phyloP scores from a whole-genome alignment of 2,888 invertebrate species.

The Abrostola triplasia region DNA sequence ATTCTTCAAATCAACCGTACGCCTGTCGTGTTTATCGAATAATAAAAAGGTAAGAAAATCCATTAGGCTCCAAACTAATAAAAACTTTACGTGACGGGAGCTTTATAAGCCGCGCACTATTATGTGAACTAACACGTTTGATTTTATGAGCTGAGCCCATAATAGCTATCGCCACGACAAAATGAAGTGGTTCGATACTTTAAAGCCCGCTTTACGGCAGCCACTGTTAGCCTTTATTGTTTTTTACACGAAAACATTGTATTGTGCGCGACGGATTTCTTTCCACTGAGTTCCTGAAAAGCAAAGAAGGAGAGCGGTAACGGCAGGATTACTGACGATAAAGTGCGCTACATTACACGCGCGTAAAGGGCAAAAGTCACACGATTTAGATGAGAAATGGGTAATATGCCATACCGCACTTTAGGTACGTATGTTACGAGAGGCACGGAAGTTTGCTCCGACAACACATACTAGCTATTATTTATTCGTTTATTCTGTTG shows the following conservation, averaged over 20 bases:
- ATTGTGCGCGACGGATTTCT: slow-evolving; percentile 37
- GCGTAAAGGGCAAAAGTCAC: slow-evolving; percentile 72
- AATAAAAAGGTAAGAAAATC: slow-evolving; percentile 63
- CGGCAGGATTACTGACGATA: slow-evolving; percentile 74
- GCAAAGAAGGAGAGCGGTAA: slow-evolving; percentile 60
- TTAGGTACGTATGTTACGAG: slow-evolving; percentile 60
- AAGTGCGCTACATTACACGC: slow-evolving; percentile 77
- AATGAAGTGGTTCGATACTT: slow-evolving; percentile 72
- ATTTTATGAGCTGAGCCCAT: slow-evolving; percentile 64
- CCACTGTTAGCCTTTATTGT: slow-evolving; percentile 66
- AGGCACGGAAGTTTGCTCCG: slow-evolving; percentile 33
- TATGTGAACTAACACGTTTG: slow-evolving; percentile 59
- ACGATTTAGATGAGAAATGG: slow-evolving; percentile 79
- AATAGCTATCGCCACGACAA: slow-evolving; percentile 62
- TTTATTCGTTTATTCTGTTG: slow-evolving; percentile 58
- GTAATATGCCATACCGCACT: slow-evolving; percentile 70
- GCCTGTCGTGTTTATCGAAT: slow-evolving; percentile 62
- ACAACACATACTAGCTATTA: slow-evolving; percentile 57
- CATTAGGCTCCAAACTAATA: slow-evolving; percentile 64
- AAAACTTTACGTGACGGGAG: slow-evolving; percentile 62
- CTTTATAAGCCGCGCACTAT: slow-evolving; percentile 48
- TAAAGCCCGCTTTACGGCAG: slow-evolving; percentile 63
- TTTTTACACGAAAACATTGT: slow-evolving; percentile 70
- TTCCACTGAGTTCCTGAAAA: slow-evolving; percentile 36
- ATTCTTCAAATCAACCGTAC: slow-evolving; percentile 65